A percentile compares a stretch with the other conserved stretches of the same genome.
Evolutionary conservation across 2,888 invertebrate species (phyloP).

Genomic region (Bellardia bayeri): DNA sequence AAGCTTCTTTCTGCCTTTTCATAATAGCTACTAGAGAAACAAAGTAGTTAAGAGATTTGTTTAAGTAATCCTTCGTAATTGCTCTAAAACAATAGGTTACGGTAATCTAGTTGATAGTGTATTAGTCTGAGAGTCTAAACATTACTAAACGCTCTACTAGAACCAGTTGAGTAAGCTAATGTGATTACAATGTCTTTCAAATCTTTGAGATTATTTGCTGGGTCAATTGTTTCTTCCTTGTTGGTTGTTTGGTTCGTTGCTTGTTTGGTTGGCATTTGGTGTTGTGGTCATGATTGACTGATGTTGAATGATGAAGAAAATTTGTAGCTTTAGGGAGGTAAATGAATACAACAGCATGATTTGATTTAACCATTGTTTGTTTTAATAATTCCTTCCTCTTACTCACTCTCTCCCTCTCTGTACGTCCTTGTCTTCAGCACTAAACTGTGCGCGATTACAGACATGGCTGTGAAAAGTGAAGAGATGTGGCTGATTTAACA

Average conservation of each 20-base stretch:
- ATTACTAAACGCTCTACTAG: background rate
- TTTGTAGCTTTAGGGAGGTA: slow-evolving; percentile 71
- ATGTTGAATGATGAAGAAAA: slow-evolving; percentile 69
- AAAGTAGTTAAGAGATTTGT: too few species aligned
- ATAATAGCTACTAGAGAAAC: too few species aligned
- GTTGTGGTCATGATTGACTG: slow-evolving; percentile 70
- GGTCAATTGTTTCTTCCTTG: slow-evolving; percentile 32
- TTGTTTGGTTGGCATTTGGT: slow-evolving; percentile 38
- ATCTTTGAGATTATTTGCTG: slow-evolving; percentile 6
- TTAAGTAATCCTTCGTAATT: too few species aligned
- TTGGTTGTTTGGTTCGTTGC: slow-evolving; percentile 45
- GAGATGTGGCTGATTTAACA: slow-evolving; percentile 21
- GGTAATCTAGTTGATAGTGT: too few species aligned
- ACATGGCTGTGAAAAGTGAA: slow-evolving; percentile 23
- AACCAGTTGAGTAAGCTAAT: background rate
- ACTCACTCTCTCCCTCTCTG: slow-evolving; percentile 3
- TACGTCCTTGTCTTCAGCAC: background rate
- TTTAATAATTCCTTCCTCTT: slow-evolving; percentile 60
- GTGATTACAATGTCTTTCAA: too few species aligned
- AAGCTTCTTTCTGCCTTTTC: background rate
- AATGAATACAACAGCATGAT: slow-evolving; percentile 66
- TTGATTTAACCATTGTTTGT: slow-evolving; percentile 72
- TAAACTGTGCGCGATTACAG: slow-evolving; percentile 45
- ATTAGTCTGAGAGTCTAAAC: too few species aligned
- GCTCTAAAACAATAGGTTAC: too few species aligned